A percentile compares a stretch with the other conserved stretches of the same genome.
These are phyloP conservation scores for Synchiropus splendidus DNA, from an alignment of 2,113 vertebrate species.

Conservation along the genomic window DNA sequence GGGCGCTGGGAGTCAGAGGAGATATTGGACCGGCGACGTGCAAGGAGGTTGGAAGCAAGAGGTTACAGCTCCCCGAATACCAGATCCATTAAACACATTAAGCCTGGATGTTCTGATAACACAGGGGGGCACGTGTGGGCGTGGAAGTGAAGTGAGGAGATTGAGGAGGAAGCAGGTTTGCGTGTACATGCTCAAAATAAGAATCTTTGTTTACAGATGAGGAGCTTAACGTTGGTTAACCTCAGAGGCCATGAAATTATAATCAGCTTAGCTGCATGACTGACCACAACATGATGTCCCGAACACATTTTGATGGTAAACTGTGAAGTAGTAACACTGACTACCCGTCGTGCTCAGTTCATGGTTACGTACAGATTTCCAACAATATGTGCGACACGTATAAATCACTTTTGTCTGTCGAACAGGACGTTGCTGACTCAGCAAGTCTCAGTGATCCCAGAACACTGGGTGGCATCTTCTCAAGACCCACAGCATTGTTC, in stretches of 20 bases:
- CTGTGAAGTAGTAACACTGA: too few species aligned
- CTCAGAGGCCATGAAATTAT: constrained; percentile 39
- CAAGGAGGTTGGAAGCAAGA: constrained; percentile 11
- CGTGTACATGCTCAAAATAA: constrained; percentile 1
- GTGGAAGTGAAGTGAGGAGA: too few species aligned
- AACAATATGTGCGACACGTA: too few species aligned
- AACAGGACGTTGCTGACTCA: too few species aligned
- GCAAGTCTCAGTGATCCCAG: too few species aligned
- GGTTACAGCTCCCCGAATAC: constrained; percentile 32
- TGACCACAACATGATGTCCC: constrained; percentile 20
- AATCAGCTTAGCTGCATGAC: constrained; percentile 57
- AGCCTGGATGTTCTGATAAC: constrained; percentile 25
- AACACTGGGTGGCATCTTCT: too few species aligned
- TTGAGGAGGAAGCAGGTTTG: too few species aligned
- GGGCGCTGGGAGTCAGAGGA: constrained; percentile 6
- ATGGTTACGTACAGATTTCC: too few species aligned
- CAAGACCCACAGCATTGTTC: too few species aligned
- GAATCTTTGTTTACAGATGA: constrained; percentile 33
- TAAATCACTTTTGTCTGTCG: too few species aligned
- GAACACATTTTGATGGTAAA: not conserved
- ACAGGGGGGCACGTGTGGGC: constrained; percentile 3
- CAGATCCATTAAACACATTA: constrained; percentile 21
- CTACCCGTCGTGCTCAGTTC: too few species aligned
- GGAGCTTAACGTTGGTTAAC: constrained; percentile 27
- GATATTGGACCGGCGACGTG: constrained; percentile 2